Evolutionary conservation across 2,888 invertebrate species (phyloP), one percentile per base, ranked within the genome.

Genomic region (Machimus rusticus): DNA sequence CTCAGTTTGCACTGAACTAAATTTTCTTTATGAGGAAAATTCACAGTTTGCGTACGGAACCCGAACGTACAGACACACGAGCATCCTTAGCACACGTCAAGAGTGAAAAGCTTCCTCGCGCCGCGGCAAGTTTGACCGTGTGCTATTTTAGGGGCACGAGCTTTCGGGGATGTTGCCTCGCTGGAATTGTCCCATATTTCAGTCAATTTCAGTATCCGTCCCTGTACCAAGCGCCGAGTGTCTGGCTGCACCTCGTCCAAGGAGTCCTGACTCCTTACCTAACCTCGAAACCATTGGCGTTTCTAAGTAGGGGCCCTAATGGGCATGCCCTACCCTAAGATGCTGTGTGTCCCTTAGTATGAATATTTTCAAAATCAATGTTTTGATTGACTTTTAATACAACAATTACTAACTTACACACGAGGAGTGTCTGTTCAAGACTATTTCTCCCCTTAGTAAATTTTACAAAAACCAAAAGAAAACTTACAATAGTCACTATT

Each of bases 1-100:
- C 87, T 88, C 87, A 81, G 46, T 87, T 87, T 87, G 88, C 82
- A 88, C 88, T 88, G 87, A 87, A 88, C 87, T 87, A 51, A 46
- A 86, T 79, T 87, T 88, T 87, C 46, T 28, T 28, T 66, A 39
- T 66, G 66, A 82, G 37, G 82, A 82, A 82, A 82, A 55, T 82
- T 82, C 37, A 14, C 57, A 57, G 82, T 82, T 82, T 82, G 82
- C 82, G 82, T 82, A 82, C 79, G 5, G 9, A 34, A n/a, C 6
- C 6, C 34, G 6, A 34, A 5, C 34, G 34, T 66, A 79, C 55
- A 76, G 51, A 51, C 6, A 82, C 57, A 66, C 34, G 31, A 46
- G 81, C 81, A 37, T 82, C 82, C 66, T 57, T 82, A 37, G 55
- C 31, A 79, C 43, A 78, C 57, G 82, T 57, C 82, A 82, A 66